These are phyloP conservation scores for Timema podura DNA, from an alignment of 2,888 invertebrate species.

Conservation along the genomic window DNA sequence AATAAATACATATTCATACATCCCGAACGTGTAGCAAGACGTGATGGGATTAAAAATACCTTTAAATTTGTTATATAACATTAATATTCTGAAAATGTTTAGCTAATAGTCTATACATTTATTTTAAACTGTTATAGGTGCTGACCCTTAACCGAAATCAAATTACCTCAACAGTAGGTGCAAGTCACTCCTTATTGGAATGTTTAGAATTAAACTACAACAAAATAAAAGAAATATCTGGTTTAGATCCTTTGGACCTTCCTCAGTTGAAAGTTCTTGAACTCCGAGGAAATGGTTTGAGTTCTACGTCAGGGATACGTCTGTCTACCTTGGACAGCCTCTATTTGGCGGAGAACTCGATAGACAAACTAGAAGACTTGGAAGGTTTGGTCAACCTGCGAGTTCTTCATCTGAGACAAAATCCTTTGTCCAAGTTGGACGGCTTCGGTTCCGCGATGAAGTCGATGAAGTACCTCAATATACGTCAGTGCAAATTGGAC, in stretches of 20 bases:
- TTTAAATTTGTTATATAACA: too few species aligned
- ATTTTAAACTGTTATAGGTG: slow-evolving; percentile 37
- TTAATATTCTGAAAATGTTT: too few species aligned
- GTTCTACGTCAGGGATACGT: slow-evolving; percentile 47
- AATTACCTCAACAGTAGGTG: slow-evolving; percentile 50
- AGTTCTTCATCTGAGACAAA: slow-evolving; percentile 68
- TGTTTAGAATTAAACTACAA: slow-evolving; percentile 55
- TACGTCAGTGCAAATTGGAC: slow-evolving; percentile 53
- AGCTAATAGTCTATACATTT: too few species aligned
- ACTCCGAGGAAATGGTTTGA: slow-evolving; percentile 50
- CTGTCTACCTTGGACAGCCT: slow-evolving; percentile 61
- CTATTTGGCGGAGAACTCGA: slow-evolving; percentile 71
- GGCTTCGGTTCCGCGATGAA: slow-evolving; percentile 48
- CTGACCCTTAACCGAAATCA: slow-evolving; percentile 53
- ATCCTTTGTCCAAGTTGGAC: slow-evolving; percentile 53
- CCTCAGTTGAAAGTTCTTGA: slow-evolving; percentile 52
- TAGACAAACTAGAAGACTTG: slow-evolving; percentile 59
- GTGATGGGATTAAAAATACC: too few species aligned
- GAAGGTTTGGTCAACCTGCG: slow-evolving; percentile 52
- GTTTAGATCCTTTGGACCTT: slow-evolving; percentile 38
- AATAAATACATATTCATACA: too few species aligned
- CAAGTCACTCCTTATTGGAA: slow-evolving; percentile 53
- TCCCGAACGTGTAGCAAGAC: too few species aligned
- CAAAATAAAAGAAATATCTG: slow-evolving; percentile 39
- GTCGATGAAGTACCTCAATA: slow-evolving; percentile 54